Evolutionary conservation across 2,888 invertebrate genomes (phyloP).

Genomic region (Leucophenga montana): DNA sequence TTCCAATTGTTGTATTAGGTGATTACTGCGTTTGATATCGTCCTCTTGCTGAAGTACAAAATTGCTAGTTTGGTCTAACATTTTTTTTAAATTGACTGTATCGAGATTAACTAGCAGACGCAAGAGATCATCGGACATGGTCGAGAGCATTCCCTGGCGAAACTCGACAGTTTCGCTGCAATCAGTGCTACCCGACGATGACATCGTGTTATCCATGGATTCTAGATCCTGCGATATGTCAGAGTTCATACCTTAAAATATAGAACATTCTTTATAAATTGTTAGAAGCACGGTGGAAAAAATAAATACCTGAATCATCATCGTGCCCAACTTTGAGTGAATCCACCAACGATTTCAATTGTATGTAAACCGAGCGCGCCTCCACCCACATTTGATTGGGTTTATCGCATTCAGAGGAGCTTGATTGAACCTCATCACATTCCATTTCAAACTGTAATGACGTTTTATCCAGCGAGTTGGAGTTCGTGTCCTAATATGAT

Average conservation of each 20-base stretch:
- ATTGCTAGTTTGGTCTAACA: slow-evolving; percentile 84
- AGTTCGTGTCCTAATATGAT: slow-evolving; percentile 59
- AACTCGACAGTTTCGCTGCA: slow-evolving; percentile 73
- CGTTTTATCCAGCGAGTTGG: slow-evolving; percentile 71
- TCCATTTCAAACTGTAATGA: slow-evolving; percentile 95
- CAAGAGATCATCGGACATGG: slow-evolving; percentile 84
- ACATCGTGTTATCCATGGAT: slow-evolving; percentile 75
- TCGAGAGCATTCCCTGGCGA: slow-evolving; percentile 78
- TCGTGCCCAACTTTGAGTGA: slow-evolving; percentile 85
- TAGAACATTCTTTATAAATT: neutral
- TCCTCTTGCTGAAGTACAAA: slow-evolving; percentile 84
- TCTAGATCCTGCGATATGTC: slow-evolving; percentile 78
- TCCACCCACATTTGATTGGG: slow-evolving; percentile 78
- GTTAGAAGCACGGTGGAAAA: slow-evolving; percentile 7
- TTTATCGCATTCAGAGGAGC: slow-evolving; percentile 71
- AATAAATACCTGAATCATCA: slow-evolving; percentile 79
- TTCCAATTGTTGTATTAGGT: slow-evolving; percentile 85
- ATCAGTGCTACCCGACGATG: slow-evolving; percentile 65
- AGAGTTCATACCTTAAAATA: slow-evolving; percentile 78
- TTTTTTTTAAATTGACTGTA: slow-evolving; percentile 82
- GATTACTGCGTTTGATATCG: slow-evolving; percentile 86
- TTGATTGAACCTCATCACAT: slow-evolving; percentile 80
- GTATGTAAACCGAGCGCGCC: slow-evolving; percentile 82
- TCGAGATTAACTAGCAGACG: slow-evolving; percentile 83
- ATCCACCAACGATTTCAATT: slow-evolving; percentile 81